Conservation (phyloP, 1,140 invertebrate species). For the Cotesia chilonis region DNA sequence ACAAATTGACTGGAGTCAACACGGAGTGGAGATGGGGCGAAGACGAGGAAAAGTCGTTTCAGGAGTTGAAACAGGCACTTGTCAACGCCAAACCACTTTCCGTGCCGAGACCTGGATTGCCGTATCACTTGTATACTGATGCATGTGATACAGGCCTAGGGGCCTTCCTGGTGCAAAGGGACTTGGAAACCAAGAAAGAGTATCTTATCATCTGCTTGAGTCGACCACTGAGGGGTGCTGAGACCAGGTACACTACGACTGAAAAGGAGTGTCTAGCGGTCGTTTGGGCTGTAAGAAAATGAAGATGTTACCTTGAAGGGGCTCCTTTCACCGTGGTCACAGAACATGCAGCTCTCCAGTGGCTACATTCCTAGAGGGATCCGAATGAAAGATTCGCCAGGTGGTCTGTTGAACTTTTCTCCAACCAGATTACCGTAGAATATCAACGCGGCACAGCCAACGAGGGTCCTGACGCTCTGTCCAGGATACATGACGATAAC, state of each 20-base stretch:
- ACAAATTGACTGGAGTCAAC: conserved; percentile 32
- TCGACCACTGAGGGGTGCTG: background rate
- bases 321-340: background rate
- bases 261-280: conserved; percentile 13
- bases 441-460: background rate
- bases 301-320: background rate
- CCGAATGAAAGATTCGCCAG: background rate
- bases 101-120: conserved; percentile 11
- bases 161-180: conserved; percentile 8
- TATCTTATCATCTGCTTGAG: conserved; percentile 10
- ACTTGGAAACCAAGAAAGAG: background rate
- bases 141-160: conserved; percentile 27
- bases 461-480: background rate
- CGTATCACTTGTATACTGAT: conserved; percentile 28
- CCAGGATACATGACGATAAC: background rate
- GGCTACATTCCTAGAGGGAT: background rate
- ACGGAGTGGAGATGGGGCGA: conserved; percentile 32
- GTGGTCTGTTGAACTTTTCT: background rate
- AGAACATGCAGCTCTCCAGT: background rate
- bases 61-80: conserved; percentile 24
- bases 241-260: background rate
- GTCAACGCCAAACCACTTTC: conserved; percentile 7
- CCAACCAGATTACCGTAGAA: background rate
- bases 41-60: conserved; percentile 21
- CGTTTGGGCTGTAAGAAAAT: background rate